Percentiles rank a stretch among this genome's conserved stretches.
Evolutionary conservation across 2,113 vertebrate species (phyloP).

Genomic region (Rhinoderma darwinii): DNA sequence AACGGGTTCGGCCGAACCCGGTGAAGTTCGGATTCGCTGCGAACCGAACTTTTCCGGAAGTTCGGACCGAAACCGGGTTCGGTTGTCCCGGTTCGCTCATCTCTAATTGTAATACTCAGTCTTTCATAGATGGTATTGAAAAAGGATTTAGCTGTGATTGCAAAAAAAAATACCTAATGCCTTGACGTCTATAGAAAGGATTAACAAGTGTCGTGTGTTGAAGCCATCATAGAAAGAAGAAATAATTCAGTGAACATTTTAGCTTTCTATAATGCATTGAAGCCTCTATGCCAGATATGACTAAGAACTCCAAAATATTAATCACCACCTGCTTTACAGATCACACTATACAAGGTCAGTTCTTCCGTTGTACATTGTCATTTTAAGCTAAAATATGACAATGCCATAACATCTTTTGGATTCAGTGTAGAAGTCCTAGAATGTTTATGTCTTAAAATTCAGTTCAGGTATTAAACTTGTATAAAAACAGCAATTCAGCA

Average conservation of each 20-base stretch:
- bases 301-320: conserved; percentile 23
- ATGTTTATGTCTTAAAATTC: conserved; percentile 22
- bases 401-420: not conserved
- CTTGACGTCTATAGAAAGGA: conserved; percentile 3
- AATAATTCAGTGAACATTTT: conserved; percentile 8
- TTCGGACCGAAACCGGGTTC: too few relatives aligned
- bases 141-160: not conserved
- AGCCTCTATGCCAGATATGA: conserved; percentile 3
- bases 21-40: too few relatives aligned
- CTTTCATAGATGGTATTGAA: not conserved
- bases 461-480: conserved; percentile 12
- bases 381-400: conserved; percentile 25
- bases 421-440: not conserved
- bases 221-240: conserved; percentile 3
- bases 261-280: conserved; percentile 23
- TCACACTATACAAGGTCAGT: not conserved
- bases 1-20: too few relatives aligned
- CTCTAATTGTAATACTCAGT: too few relatives aligned
- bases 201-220: conserved; percentile 8
- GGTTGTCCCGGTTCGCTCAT: too few relatives aligned
- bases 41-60: too few relatives aligned
- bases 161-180: not conserved
- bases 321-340: conserved; percentile 31
- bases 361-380: conserved; percentile 16
- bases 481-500: conserved; percentile 1